Evolutionary conservation across 2,113 vertebrate species (phyloP), one percentile per base, ranked within the genome.

Genomic region (Eretmochelys imbricata): DNA sequence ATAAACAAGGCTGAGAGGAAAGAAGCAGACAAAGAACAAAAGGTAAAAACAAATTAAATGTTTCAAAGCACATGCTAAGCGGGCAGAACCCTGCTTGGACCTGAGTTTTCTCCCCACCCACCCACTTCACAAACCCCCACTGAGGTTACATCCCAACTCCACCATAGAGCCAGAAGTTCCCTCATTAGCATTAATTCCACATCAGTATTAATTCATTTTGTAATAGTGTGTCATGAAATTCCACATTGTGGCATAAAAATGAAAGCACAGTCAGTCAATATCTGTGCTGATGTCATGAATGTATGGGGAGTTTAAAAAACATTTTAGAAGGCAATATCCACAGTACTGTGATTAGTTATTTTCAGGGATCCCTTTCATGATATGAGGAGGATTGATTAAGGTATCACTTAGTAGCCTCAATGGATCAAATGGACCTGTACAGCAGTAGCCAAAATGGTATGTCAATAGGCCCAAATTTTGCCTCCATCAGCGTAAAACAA

Each of bases 361-460:
- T 94, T 87, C 57, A 84, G 59, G 76, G 51, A 93, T 91, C 94
- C 91, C 9, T 89, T 89, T 93, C 96, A 88, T 95, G 96, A 97
- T 97, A 97, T 95, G 95, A 85, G 90, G 84, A 80, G 11, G 9
- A 91, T 95, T 84, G 82, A 65, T 89, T 86, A 93, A 54, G 94
- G 55, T 20, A 72, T 84, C 92, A 65, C 87, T n/a, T 54, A 92
- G 93, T 82, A 93, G 87, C 27, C 59, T 53, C 87, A 17, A 53
- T 0, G 87, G 79, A 72, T 93, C 88, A 91, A 96, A 79, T 90
- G 97, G 82, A 92, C 84, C 48, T 88, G 31, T 53, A 50, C 8
- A 59, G 85, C 57, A 75, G 55, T 93, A 87, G 85, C 84, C 48
- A 83, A 91, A 94, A 89, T 84, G 62, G n/a, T 31, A 62, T 9